Evolutionary conservation across 2,113 vertebrate species (phyloP).

Genomic region (Parus major): DNA sequence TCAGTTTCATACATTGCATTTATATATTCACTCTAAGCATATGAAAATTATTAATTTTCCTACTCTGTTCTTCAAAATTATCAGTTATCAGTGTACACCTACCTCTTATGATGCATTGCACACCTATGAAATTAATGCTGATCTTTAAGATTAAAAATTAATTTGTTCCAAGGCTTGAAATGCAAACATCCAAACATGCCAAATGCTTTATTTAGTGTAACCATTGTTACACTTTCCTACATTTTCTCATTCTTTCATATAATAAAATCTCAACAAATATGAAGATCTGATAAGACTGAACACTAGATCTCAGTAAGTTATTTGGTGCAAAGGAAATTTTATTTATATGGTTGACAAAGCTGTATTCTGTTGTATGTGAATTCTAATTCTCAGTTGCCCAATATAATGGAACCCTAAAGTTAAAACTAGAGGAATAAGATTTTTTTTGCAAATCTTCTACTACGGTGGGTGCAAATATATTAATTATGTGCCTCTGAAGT

Average conservation of each 20-base stretch:
- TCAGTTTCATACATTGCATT: background rate
- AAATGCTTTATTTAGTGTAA: background rate
- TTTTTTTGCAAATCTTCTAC: background rate
- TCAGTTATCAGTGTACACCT: background rate
- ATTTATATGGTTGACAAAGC: background rate
- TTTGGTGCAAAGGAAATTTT: background rate
- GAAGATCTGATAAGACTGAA: background rate
- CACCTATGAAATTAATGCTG: background rate
- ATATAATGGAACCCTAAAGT: background rate
- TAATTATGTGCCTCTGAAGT: background rate
- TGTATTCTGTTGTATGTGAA: background rate
- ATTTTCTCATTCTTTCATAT: background rate
- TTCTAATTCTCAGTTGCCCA: background rate
- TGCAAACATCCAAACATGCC: background rate
- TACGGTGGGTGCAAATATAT: background rate
- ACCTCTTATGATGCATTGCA: background rate
- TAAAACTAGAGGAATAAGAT: background rate
- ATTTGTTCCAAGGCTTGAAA: background rate
- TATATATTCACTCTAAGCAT: background rate
- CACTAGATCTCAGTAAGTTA: background rate
- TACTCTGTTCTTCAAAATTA: background rate
- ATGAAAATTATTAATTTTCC: background rate
- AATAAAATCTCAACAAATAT: background rate
- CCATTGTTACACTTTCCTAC: background rate
- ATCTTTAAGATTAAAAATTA: background rate